Percentiles rank a stretch among this genome's conserved stretches.
phyloP scores from a whole-genome alignment of 2,888 invertebrate genomes.

The Luffia ferchaultella region DNA sequence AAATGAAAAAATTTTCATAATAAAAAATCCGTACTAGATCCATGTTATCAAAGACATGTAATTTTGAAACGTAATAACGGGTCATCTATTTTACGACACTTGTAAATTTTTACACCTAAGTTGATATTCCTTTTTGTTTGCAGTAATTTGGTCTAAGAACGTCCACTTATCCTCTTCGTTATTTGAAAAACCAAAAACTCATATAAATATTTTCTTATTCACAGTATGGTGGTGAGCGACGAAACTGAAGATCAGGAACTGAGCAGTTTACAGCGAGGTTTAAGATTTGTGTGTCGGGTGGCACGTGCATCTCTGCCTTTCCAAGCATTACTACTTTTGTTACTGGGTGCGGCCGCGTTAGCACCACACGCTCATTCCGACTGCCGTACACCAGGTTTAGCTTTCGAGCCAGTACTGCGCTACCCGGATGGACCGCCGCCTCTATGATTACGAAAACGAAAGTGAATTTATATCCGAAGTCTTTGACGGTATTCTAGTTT shows the following conservation, averaged over 20 bases:
- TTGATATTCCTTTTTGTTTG: no score
- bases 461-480: conserved; percentile 10
- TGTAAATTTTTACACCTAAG: no score
- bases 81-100: no score
- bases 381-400: conserved; percentile 81
- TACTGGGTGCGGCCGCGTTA: conserved; percentile 92
- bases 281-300: conserved; percentile 88
- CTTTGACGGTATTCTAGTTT: neutral
- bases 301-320: conserved; percentile 92
- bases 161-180: no score
- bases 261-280: conserved; percentile 71
- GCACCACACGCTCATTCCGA: conserved; percentile 88
- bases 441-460: conserved; percentile 59
- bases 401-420: conserved; percentile 87
- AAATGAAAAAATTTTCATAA: no score
- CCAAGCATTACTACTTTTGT: conserved; percentile 91
- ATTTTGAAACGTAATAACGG: no score
- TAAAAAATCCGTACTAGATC: no score
- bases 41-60: no score
- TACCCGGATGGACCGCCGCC: conserved; percentile 96
- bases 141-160: no score
- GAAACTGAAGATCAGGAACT: conserved; percentile 33
- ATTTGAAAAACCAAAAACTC: neutral
- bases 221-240: conserved; percentile 35
- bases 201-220: neutral